Evolutionary conservation across 2,888 invertebrate species (phyloP).

Genomic region (Smittia sp.): DNA sequence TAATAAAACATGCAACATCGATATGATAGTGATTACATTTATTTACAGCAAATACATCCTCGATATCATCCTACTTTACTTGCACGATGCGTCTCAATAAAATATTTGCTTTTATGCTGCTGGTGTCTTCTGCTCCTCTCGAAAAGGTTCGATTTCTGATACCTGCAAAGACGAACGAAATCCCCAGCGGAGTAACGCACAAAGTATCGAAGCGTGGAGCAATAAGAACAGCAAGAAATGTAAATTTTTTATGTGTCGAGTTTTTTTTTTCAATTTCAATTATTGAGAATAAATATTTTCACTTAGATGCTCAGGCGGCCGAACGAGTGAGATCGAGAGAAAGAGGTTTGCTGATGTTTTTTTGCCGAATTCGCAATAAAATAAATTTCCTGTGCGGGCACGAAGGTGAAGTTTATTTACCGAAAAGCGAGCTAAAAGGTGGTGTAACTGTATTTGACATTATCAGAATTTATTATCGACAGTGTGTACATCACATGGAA

Average conservation of each 20-base stretch:
- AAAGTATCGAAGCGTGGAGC: background rate
- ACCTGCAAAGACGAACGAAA: slow-evolving; percentile 2
- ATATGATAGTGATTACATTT: slow-evolving; percentile 39
- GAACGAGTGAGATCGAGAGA: background rate
- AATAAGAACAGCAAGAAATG: slow-evolving; percentile 19
- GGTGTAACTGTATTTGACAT: slow-evolving; percentile 41
- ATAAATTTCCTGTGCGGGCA: slow-evolving; percentile 26
- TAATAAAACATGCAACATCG: slow-evolving; percentile 24
- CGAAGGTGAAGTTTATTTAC: background rate
- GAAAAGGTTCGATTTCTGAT: slow-evolving; percentile 35
- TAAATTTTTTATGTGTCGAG: slow-evolving; percentile 38
- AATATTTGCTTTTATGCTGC: slow-evolving; percentile 39
- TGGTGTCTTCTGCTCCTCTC: background rate
- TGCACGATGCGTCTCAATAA: slow-evolving; percentile 39
- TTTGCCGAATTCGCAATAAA: slow-evolving; percentile 29
- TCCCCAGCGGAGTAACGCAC: slow-evolving; percentile 24
- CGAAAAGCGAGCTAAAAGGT: slow-evolving; percentile 13
- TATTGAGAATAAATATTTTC: slow-evolving; percentile 39
- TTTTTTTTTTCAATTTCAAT: slow-evolving; percentile 40
- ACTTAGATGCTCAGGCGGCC: background rate
- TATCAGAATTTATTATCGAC: slow-evolving; percentile 39
- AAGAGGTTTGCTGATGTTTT: background rate
- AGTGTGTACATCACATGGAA: slow-evolving; percentile 15
- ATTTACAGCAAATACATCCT: slow-evolving; percentile 21
- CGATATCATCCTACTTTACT: slow-evolving; percentile 21